Conservation (phyloP, 1,140 invertebrate genomes). For the Drosophila trapezifrons region DNA sequence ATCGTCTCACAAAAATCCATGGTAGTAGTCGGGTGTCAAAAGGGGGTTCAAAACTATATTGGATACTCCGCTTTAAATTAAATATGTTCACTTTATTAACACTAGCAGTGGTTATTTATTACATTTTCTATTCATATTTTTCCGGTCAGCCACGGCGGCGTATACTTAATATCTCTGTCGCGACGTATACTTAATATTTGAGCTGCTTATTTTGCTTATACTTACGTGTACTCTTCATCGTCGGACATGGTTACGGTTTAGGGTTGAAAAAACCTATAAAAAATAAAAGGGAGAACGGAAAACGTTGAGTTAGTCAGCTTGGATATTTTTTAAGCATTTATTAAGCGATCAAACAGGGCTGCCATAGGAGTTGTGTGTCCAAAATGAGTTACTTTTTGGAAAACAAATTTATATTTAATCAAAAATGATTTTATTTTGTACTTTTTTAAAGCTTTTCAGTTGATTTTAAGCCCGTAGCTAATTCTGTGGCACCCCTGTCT, state of each 20-base stretch:
- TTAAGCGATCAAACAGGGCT: background rate
- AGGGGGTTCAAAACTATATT: constrained; percentile 22
- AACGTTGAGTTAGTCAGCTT: background rate
- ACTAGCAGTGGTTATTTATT: constrained; percentile 14
- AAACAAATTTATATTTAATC: background rate
- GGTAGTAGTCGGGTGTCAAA: constrained; percentile 13
- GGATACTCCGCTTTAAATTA: constrained; percentile 21
- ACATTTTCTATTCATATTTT: background rate
- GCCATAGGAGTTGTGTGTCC: background rate
- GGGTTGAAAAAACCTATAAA: constrained; percentile 86
- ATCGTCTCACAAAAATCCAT: constrained; percentile 28
- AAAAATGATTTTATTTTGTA: background rate
- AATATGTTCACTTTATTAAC: constrained; percentile 35
- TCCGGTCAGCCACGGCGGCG: constrained; percentile 10
- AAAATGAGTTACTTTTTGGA: no score
- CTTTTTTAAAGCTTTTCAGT: background rate
- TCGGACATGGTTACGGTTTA: constrained; percentile 89
- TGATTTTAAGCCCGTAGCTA: background rate
- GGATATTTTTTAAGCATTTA: background rate
- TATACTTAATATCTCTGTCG: constrained; percentile 49
- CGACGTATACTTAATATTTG: constrained; percentile 53
- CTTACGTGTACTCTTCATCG: constrained; percentile 91
- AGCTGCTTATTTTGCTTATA: constrained; percentile 11
- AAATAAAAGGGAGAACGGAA: constrained; percentile 20
- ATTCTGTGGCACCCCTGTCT: background rate